phyloP scores from a whole-genome alignment of 2,113 vertebrate genomes.

The Ondatra zibethicus region DNA sequence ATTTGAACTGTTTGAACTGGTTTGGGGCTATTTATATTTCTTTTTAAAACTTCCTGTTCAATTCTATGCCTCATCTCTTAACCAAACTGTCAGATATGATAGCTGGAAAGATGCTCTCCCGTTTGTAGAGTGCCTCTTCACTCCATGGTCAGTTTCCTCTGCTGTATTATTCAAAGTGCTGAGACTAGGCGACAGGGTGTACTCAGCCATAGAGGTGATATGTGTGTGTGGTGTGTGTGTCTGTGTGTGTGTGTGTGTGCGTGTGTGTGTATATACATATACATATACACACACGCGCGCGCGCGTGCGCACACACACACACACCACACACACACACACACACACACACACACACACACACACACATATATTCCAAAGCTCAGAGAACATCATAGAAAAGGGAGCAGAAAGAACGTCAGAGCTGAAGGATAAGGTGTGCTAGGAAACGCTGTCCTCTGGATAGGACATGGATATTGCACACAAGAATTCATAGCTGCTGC shows the following conservation, averaged over 20 bases:
- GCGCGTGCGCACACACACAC: too few species aligned
- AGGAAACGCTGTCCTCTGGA: neutral
- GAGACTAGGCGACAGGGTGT: neutral
- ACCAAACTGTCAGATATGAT: neutral
- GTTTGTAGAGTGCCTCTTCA: neutral
- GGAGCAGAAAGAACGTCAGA: too few species aligned
- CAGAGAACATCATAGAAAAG: neutral
- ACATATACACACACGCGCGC: too few species aligned
- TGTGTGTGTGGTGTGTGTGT: too few species aligned
- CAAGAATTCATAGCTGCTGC: neutral
- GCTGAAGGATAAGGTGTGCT: neutral
- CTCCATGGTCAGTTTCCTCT: neutral
- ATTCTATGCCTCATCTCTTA: neutral
- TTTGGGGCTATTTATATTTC: neutral
- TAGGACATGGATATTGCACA: neutral
- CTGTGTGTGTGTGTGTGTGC: too few species aligned
- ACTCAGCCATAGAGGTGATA: neutral
- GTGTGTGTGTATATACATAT: too few species aligned
- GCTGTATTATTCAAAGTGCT: neutral
- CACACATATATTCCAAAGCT: too few species aligned
- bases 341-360: too few species aligned
- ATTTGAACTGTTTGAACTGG: neutral
- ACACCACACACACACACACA: too few species aligned
- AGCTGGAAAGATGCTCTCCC: neutral
- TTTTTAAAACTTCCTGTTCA: neutral